phyloP scores from a whole-genome alignment of 2,113 vertebrate genomes.

The Pterocles burchelli region DNA sequence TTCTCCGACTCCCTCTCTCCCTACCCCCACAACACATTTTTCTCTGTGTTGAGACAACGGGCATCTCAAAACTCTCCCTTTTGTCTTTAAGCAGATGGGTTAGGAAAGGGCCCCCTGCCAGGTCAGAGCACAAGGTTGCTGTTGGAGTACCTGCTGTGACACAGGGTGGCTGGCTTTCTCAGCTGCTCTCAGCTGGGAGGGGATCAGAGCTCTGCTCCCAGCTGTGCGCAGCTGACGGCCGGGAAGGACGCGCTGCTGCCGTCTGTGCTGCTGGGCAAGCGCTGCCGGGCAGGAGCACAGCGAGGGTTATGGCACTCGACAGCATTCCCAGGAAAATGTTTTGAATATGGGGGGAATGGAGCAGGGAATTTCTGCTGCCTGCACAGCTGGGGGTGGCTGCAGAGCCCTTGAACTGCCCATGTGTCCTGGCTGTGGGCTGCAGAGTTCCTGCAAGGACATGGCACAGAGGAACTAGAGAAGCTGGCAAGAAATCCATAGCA shows the following conservation, averaged over 20 bases:
- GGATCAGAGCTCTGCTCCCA: slow-evolving; percentile 28
- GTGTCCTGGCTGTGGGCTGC: rapidly evolving
- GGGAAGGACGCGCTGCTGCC: background rate
- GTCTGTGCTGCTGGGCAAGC: background rate
- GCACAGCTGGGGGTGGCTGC: rapidly evolving
- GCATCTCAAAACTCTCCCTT: background rate
- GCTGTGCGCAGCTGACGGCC: slow-evolving; percentile 39
- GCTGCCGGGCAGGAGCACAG: background rate
- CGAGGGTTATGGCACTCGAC: background rate
- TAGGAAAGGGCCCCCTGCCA: background rate
- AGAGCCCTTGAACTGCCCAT: rapidly evolving
- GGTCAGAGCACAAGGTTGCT: background rate
- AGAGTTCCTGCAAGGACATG: background rate
- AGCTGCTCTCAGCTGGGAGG: slow-evolving; percentile 17
- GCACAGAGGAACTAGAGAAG: background rate
- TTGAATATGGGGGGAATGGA: rapidly evolving
- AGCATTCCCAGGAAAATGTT: background rate
- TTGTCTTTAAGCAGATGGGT: background rate
- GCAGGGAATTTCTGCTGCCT: background rate
- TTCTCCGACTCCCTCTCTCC: background rate
- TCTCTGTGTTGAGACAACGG: background rate
- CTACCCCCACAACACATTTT: background rate
- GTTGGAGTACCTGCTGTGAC: background rate
- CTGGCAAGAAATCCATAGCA: background rate
- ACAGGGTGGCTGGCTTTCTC: slow-evolving; percentile 18